Percentiles rank a stretch among this genome's conserved stretches.
Conservation (phyloP, 1,140 invertebrate genomes). For the Lasioglossum baleicum region DNA sequence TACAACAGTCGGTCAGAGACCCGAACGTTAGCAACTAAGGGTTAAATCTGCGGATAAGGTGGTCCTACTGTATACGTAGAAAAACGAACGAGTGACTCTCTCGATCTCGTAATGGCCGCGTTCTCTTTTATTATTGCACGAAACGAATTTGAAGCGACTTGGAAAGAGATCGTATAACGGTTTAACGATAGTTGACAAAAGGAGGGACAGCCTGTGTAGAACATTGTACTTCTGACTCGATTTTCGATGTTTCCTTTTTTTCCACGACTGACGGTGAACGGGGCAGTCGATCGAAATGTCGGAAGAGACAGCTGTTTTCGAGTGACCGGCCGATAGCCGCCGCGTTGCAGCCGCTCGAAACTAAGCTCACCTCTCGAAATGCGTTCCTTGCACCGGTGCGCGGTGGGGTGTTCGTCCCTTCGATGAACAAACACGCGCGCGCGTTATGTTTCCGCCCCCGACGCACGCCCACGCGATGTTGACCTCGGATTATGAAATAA, state of each 20-base stretch:
- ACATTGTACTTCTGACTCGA: neutral
- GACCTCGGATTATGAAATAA: constrained; percentile 47
- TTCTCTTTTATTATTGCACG: neutral
- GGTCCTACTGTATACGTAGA: neutral
- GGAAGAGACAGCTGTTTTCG: constrained; percentile 75
- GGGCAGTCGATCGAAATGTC: constrained; percentile 49
- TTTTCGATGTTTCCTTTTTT: neutral
- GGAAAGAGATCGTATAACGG: too few species aligned
- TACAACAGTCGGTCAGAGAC: too few species aligned
- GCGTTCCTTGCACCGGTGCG: constrained; percentile 63
- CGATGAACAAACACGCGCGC: constrained; percentile 63
- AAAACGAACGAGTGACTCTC: constrained; percentile 15
- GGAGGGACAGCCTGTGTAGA: too few species aligned
- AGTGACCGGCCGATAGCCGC: constrained; percentile 69
- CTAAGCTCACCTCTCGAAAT: constrained; percentile 68
- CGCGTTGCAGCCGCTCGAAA: constrained; percentile 65
- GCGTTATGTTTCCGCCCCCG: constrained; percentile 70
- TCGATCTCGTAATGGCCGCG: constrained; percentile 24
- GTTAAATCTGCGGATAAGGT: too few species aligned
- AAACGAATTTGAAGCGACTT: neutral
- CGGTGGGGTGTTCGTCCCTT: constrained; percentile 51
- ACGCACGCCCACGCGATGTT: constrained; percentile 60
- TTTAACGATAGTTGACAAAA: too few species aligned
- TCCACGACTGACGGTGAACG: constrained; percentile 20
- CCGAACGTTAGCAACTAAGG: too few species aligned